Conservation (phyloP, 2,113 vertebrate species). For the Heterocephalus glaber region DNA sequence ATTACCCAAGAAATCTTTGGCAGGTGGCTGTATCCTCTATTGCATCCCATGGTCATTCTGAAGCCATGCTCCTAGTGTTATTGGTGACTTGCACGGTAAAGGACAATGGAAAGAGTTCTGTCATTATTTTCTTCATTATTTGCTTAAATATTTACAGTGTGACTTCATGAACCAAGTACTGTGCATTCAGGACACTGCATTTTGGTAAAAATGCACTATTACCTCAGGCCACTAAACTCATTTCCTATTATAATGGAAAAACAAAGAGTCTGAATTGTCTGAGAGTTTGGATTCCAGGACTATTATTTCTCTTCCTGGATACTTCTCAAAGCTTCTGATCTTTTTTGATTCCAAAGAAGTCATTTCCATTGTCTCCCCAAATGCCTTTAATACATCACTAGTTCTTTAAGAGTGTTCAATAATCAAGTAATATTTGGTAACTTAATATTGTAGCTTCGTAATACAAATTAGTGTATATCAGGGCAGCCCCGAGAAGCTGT, state of each 20-base stretch:
- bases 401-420: neutral
- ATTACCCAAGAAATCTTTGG: neutral
- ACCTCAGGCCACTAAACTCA: neutral
- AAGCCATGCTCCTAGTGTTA: neutral
- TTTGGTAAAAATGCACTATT: neutral
- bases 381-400: neutral
- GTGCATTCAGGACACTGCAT: neutral
- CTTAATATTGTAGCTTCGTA: neutral
- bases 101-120: neutral
- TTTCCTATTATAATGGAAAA: neutral
- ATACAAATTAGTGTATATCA: neutral
- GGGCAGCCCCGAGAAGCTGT: neutral
- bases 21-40: neutral
- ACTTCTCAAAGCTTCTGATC: conserved; percentile 1
- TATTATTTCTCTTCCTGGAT: neutral
- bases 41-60: neutral
- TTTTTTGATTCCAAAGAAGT: conserved; percentile 23
- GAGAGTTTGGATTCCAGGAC: neutral
- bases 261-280: neutral
- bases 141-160: neutral
- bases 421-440: conserved; percentile 45
- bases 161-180: neutral
- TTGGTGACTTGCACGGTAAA: neutral
- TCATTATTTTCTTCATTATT: neutral
- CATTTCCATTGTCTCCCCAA: neutral